Base-by-base conservation (phyloP, 2,113 vertebrate species). In the Eclectus roratus region DNA sequence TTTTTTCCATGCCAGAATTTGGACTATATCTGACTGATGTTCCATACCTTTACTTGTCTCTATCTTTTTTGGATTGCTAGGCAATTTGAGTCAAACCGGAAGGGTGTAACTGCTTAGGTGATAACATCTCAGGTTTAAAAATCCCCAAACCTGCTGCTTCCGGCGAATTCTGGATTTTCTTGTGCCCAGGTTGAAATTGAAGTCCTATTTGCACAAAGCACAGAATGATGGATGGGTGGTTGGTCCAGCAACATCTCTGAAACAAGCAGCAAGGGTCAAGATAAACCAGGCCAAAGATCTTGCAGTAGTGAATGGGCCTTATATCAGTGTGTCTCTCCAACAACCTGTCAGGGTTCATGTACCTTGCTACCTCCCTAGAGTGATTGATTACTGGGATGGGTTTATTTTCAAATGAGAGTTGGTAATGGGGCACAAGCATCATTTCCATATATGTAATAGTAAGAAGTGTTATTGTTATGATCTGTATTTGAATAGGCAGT, bases 271-370 rank as follows among this genome's bases (percentile, higher is more conserved):
- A 43, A 46, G 13, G 19, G 15, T 68, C 7, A 21, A 73, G 31
- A 43, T 46, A 58, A 71, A 87, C 43, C 17, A 84, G 52, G 20
- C 21, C 64, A n/a, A 73, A 66, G 41, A 23, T 55, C 14, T 76
- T 80, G 53, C 64, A 43, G 21, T 56, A 65, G 37, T 13, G 66
- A 47, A 23, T 44, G 28, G 25, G 58, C 5, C 33, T 4, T 53
- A 6, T 17, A 24, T 35, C 55, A 70, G 0, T 7, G 14, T 71
- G 17, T 35, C 13, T 56, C 31, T 74, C 1, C 0, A 53, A 37
- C 29, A 56, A 6, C 33, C 7, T 6, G 0, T 35, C 52, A 31
- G 25, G 18, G 27, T 78, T 78, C 65, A 8, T 49, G 14, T 66
- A 21, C 21, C 17, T 41, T 69, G 29, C 44, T 86, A 2, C 11